These are phyloP conservation scores for Dryomyza anilis DNA, from an alignment of 2,888 invertebrate genomes.

Conservation along the genomic window DNA sequence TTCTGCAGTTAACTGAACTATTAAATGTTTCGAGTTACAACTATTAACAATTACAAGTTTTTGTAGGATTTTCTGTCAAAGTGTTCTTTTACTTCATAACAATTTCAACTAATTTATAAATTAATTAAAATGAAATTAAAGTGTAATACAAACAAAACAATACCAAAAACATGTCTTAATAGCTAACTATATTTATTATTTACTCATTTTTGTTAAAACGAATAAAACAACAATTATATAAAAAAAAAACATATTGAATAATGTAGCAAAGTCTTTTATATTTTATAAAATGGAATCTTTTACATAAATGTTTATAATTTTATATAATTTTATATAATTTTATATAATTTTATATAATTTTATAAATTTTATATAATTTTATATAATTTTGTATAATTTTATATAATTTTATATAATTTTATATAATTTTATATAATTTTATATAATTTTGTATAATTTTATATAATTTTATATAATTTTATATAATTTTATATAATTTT, in stretches of 20 bases:
- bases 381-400: too few species aligned
- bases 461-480: too few species aligned
- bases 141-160: not conserved
- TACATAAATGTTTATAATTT: too few species aligned
- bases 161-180: conserved; percentile 6
- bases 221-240: conserved; percentile 17
- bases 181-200: conserved; percentile 14
- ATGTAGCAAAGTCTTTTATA: conserved; percentile 3
- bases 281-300: not conserved
- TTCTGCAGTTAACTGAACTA: not conserved
- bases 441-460: too few species aligned
- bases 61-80: conserved; percentile 5
- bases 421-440: too few species aligned
- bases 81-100: not conserved
- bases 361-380: too few species aligned
- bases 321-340: too few species aligned
- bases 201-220: conserved; percentile 16
- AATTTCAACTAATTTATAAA: not conserved
- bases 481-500: too few species aligned
- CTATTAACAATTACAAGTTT: not conserved
- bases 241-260: conserved; percentile 7
- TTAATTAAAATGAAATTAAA: not conserved
- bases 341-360: too few species aligned
- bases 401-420: too few species aligned
- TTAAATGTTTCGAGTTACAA: not conserved